phyloP scores from a whole-genome alignment of 1,140 invertebrate species.

The Charaxes varanes region DNA sequence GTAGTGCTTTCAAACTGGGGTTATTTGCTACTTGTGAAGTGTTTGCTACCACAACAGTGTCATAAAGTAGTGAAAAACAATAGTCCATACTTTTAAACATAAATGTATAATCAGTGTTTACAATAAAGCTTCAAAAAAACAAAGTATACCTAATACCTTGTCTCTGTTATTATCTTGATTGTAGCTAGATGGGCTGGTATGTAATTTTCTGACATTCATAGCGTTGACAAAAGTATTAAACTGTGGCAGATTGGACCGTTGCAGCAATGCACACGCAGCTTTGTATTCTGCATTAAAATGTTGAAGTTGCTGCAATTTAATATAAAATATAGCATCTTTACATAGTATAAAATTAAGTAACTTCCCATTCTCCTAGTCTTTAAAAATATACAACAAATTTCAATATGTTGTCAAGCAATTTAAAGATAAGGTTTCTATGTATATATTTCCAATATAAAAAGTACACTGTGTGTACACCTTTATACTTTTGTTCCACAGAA shows the following conservation, averaged over 20 bases:
- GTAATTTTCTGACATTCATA: constrained; percentile 24
- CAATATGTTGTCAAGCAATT: too few relatives aligned
- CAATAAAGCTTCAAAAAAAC: too few relatives aligned
- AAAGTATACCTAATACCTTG: constrained; percentile 41
- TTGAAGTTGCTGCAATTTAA: constrained; percentile 37
- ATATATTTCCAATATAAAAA: too few relatives aligned
- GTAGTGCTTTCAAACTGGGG: too few relatives aligned
- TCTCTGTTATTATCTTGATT: constrained; percentile 37
- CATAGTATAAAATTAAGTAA: not conserved
- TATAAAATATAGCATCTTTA: constrained; percentile 1
- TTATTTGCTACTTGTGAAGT: too few relatives aligned
- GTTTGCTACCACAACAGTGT: too few relatives aligned
- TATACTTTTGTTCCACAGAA: too few relatives aligned
- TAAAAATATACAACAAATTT: not conserved
- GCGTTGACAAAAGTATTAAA: constrained; percentile 27
- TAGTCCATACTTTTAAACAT: too few relatives aligned
- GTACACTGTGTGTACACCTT: too few relatives aligned
- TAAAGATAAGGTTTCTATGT: too few relatives aligned
- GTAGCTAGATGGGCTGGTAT: constrained; percentile 32
- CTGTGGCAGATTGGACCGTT: constrained; percentile 42
- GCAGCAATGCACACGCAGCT: constrained; percentile 43
- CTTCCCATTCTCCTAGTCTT: not conserved
- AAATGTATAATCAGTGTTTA: too few relatives aligned
- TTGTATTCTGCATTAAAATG: constrained; percentile 51
- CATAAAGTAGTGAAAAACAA: too few relatives aligned